Conservation (phyloP, 1,140 invertebrate species). For the Sesamia nonagrioides region DNA sequence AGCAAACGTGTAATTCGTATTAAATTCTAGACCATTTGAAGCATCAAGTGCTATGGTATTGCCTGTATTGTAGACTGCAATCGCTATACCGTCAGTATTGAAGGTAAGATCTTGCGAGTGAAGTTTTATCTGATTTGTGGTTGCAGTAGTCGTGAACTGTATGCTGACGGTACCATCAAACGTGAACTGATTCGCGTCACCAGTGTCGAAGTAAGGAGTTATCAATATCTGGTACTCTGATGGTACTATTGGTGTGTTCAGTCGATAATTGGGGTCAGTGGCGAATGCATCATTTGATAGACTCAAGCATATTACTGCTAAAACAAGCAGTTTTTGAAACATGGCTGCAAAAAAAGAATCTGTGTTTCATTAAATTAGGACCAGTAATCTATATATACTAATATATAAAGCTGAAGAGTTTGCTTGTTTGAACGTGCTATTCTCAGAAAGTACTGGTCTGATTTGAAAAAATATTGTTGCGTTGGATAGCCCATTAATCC, state of each 20-base stretch:
- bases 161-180: constrained; percentile 90
- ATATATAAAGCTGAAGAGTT: too few species aligned
- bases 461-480: too few species aligned
- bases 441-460: too few species aligned
- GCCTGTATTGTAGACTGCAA: constrained; percentile 59
- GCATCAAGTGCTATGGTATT: constrained; percentile 58
- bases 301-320: constrained; percentile 45
- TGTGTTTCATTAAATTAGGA: too few species aligned
- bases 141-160: constrained; percentile 67
- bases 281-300: constrained; percentile 18
- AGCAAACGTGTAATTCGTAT: constrained; percentile 73
- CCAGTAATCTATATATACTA: too few species aligned
- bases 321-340: constrained; percentile 10
- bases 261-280: constrained; percentile 85
- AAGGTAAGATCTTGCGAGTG: constrained; percentile 89
- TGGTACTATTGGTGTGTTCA: constrained; percentile 89
- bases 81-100: constrained; percentile 72
- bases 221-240: constrained; percentile 90
- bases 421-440: too few species aligned
- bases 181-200: constrained; percentile 86
- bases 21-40: constrained; percentile 68
- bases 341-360: constrained; percentile 41
- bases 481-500: too few species aligned
- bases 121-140: constrained; percentile 87
- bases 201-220: constrained; percentile 88